Evolutionary conservation across 2,797 vertebrate species (phyloP), one percentile per base, ranked within the genome.

Genomic region (Podargus strigoides): DNA sequence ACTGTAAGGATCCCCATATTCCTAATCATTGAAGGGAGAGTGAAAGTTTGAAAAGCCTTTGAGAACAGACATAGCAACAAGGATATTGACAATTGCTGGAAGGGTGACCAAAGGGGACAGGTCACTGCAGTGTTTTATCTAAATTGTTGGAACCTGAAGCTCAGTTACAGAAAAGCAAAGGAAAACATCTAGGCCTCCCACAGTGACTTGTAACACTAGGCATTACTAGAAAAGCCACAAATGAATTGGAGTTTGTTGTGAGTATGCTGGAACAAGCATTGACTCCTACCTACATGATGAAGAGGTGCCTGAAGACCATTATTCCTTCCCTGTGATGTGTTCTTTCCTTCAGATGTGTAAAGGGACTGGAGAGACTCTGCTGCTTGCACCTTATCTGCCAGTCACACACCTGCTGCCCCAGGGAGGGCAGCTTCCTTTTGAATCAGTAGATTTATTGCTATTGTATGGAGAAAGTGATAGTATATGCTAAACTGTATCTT

Each of bases 391-490:
- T 78, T 6, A 32, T 42, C 28, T 78, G 30, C 23, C 52, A 53
- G 27, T 55, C 14, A 10, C n/a, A n/a, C 1, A 1, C 4, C 12
- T 9, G 9, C 14, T 78, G 27, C 12, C 42, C 26, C 0, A 0
- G 6, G 8, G 41, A 73, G 34, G 34, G 14, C 58, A 72, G 6
- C 18, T 53, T 90, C 42, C 53, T 37, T 56, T 80, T n/a, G 37
- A 63, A 32, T 20, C 19, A 6, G n/a, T 44, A 30, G 11, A n/a
- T 77, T 55, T 47, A n/a, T 53, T 88, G 55, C 49, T 20, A 0
- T 28, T 52, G 8, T 63, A 56, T 23, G 39, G 55, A 72, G 58
- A 78, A 78, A 27, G 36, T 26, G 21, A 18, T n/a, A 24, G 37
- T 39, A 4, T 67, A 21, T 44, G 4, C 28, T 41, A 15, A 28